Evolutionary conservation across 2,113 vertebrate species (phyloP).

Genomic region (Rhagologus leucostigma): DNA sequence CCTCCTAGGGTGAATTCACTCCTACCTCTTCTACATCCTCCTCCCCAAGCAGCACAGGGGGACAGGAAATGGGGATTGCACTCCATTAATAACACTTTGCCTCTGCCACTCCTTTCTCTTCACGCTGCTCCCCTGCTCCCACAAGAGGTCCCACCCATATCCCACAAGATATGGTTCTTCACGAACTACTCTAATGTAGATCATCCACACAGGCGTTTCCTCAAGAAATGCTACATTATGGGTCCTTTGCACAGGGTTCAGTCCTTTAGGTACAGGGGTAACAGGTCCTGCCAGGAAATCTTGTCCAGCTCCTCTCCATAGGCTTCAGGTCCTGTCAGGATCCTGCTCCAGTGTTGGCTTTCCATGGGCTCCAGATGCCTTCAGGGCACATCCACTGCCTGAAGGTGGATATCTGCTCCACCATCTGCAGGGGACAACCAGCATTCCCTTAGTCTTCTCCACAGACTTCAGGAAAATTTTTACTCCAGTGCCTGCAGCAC

Average conservation of each 20-base stretch:
- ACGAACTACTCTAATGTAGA: fast-evolving
- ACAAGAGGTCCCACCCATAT: fast-evolving
- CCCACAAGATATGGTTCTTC: background rate
- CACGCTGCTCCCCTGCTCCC: background rate
- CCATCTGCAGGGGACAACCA: background rate
- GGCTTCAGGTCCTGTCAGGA: background rate
- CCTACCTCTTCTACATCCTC: background rate
- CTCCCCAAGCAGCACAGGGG: background rate
- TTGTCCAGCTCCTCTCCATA: background rate
- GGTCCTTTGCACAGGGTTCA: background rate
- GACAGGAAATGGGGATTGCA: background rate
- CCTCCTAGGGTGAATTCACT: background rate
- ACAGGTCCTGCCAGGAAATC: background rate
- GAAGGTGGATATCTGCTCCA: background rate
- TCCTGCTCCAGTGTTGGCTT: fast-evolving
- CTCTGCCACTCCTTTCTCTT: background rate
- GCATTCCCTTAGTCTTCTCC: background rate
- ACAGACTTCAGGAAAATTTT: background rate
- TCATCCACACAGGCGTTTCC: background rate
- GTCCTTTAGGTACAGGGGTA: background rate
- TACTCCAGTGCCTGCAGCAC: background rate
- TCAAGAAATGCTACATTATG: background rate
- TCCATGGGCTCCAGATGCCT: background rate
- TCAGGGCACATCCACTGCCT: background rate
- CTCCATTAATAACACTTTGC: background rate